Evolutionary conservation across 2,797 vertebrate species (phyloP).

Genomic region (Rhinichthys osculus): DNA sequence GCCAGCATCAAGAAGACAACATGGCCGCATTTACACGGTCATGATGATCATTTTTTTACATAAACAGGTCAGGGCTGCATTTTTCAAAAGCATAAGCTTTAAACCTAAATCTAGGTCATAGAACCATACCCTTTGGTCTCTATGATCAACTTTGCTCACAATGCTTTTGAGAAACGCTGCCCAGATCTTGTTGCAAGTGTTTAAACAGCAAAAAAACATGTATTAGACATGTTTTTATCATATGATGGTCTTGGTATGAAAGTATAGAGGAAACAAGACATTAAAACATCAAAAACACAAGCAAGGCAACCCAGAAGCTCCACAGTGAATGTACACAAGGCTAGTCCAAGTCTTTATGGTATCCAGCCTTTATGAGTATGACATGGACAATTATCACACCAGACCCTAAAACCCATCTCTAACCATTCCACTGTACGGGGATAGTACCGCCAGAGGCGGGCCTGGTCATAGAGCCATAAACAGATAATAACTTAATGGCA

Average conservation of each 20-base stretch:
- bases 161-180: background rate
- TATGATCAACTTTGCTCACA: background rate
- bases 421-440: constrained; percentile 64
- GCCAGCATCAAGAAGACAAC: background rate
- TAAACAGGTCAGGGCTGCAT: background rate
- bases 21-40: background rate
- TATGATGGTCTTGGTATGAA: background rate
- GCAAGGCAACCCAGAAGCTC: background rate
- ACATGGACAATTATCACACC: constrained; percentile 65
- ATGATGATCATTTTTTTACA: background rate
- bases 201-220: background rate
- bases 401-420: constrained; percentile 66
- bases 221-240: background rate
- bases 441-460: constrained; percentile 75
- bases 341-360: constrained; percentile 28
- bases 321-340: constrained; percentile 10
- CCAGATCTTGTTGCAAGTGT: background rate
- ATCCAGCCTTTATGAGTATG: constrained; percentile 40
- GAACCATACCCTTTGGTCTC: background rate
- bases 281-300: constrained; percentile 1
- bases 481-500: constrained; percentile 90
- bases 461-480: constrained; percentile 79
- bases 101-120: background rate
- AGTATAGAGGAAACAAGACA: background rate
- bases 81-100: background rate